These are phyloP conservation scores for Microcebus griseorufus DNA, from an alignment of 2,113 vertebrate genomes.

Conservation along the genomic window DNA sequence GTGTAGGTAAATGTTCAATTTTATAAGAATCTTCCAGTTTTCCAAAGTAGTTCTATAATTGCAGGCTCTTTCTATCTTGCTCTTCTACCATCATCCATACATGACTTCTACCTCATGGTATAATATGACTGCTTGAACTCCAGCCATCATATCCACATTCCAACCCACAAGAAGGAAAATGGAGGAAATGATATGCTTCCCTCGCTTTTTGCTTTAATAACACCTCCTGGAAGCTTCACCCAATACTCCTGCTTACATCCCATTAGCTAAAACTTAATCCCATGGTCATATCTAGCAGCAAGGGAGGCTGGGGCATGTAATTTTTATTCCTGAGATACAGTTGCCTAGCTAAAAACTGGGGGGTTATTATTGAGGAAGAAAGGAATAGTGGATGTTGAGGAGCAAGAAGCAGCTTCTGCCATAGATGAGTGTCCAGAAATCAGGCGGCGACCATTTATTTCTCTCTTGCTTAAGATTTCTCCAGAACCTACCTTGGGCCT, in stretches of 20 bases:
- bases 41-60: background rate
- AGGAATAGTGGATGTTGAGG: background rate
- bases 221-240: background rate
- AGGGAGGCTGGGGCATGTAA: background rate
- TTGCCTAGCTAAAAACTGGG: background rate
- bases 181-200: background rate
- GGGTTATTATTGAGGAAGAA: background rate
- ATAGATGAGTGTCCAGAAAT: background rate
- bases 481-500: background rate
- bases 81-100: background rate
- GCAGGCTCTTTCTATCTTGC: background rate
- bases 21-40: background rate
- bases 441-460: background rate
- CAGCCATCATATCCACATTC: background rate
- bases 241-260: background rate
- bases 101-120: background rate
- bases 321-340: background rate
- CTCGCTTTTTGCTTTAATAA: background rate
- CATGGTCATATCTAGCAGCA: background rate
- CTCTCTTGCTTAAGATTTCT: slow-evolving; percentile 7
- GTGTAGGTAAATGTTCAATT: background rate
- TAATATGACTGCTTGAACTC: slow-evolving; percentile 8
- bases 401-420: background rate
- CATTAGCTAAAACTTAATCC: background rate
- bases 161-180: slow-evolving; percentile 4